Conservation (phyloP, 1,140 invertebrate species). For the Penaeus japonicus region DNA sequence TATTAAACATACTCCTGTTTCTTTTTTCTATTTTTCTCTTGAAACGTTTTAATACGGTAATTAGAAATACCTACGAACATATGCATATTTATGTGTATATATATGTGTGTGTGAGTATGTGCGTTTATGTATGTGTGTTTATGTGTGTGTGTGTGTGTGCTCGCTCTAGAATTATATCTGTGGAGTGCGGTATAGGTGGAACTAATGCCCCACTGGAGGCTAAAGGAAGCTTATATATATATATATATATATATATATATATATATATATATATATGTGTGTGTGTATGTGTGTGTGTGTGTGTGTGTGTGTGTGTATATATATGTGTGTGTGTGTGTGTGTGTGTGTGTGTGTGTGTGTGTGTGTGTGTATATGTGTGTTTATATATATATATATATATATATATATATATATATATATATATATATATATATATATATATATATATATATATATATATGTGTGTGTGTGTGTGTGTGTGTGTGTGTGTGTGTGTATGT, state of each 20-base stretch:
- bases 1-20: no score
- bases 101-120: no score
- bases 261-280: constrained; percentile 4
- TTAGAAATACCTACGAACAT: no score
- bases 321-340: neutral
- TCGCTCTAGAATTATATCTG: no score
- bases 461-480: neutral
- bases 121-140: no score
- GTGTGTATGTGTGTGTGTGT: neutral
- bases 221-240: neutral
- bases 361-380: neutral
- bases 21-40: no score
- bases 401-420: constrained; percentile 18
- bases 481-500: no score
- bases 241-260: constrained; percentile 13
- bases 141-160: no score
- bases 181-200: no score
- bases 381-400: neutral
- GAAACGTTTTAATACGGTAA: no score
- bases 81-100: no score
- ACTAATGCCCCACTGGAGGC: no score
- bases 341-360: neutral
- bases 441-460: constrained; percentile 7
- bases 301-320: neutral
- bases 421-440: constrained; percentile 18